Evolutionary conservation across 2,113 vertebrate species (phyloP), one percentile per base, ranked within the genome.

Genomic region (Tonatia bakeri): DNA sequence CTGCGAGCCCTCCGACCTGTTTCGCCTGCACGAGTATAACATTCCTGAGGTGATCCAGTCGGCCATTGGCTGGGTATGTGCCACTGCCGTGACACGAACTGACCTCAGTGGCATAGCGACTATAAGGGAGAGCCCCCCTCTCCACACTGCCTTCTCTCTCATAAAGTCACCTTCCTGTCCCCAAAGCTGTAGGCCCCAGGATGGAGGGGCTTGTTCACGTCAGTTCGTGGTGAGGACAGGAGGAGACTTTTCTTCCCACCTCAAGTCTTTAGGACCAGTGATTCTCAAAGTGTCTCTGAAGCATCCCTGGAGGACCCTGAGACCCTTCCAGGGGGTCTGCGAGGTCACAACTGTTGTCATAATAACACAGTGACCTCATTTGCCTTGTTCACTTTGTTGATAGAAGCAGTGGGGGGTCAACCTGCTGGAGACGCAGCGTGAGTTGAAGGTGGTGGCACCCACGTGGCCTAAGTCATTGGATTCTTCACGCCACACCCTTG

Each of bases 1-100:
- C 98, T 99, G 99, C 26, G 98, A 99, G 80, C 99, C 99, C 0
- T 98, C 99, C 0, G 99, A 99, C 79, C 99, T 99, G 9, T 99
- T 99, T 98, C 99, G 99, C 98, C 98, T 99, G 1, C 99, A 99
- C 93, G 99, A 99, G 65, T 99, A 99, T 96, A 98, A 97, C 85
- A 98, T 99, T 94, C 99, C 99, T 1, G 36, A 96, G 45, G 91
- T 99, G 86, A 98, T 99, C 84, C 99, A 99, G 97, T 99, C 99
- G 0, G 15, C 99, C 97, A 97, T 99, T 28, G 99, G 99, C 98
- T 99, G 99, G 99, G 99, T 99, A 98, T 22, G 99, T 96, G 45
- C 54, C 26, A 13, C 77, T 88, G 45, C 50, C 19, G 1, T 7
- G 19, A 45, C 56, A 56, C 0, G 1, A 24, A 28, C 5, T 17